Percentiles rank a stretch among this genome's conserved stretches.
phyloP scores from a whole-genome alignment of 2,888 invertebrate species.

The Auanema freiburgensis region DNA sequence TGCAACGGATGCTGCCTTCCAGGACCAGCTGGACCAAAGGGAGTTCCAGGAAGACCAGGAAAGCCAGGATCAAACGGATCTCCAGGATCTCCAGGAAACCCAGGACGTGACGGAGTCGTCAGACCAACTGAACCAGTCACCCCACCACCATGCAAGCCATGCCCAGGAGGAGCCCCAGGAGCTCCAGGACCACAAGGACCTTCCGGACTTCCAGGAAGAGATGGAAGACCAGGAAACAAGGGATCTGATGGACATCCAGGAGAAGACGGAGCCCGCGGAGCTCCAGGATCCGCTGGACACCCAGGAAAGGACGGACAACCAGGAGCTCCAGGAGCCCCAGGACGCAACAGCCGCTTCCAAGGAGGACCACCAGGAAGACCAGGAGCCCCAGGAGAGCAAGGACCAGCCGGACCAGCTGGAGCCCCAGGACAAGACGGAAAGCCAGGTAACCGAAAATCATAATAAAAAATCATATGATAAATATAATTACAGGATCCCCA shows the following conservation, averaged over 20 bases:
- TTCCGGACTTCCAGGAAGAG: slow-evolving; percentile 33
- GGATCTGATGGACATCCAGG: too few species aligned
- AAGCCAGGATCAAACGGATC: slow-evolving; percentile 33
- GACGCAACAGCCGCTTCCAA: too few species aligned
- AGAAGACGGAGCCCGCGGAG: too few species aligned
- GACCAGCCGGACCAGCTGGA: too few species aligned
- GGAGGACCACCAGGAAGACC: too few species aligned
- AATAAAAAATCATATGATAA: too few species aligned
- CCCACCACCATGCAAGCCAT: slow-evolving; percentile 4
- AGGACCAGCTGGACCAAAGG: slow-evolving; percentile 32
- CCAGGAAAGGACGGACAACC: slow-evolving; percentile 11
- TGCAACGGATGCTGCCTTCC: slow-evolving; percentile 24
- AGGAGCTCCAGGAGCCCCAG: too few species aligned
- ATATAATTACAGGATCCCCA: too few species aligned
- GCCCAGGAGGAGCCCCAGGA: background rate
- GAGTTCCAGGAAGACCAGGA: slow-evolving; percentile 30
- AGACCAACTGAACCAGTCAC: slow-evolving; percentile 24
- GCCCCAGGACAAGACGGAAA: too few species aligned
- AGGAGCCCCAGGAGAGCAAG: too few species aligned
- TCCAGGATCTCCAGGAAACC: slow-evolving; percentile 34
- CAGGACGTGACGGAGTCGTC: slow-evolving; percentile 15
- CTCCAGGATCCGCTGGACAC: too few species aligned
- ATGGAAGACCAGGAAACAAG: slow-evolving; percentile 25
- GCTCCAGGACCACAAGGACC: background rate
- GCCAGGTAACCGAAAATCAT: too few species aligned